These are phyloP conservation scores for Salvator merianae DNA, from an alignment of 2,113 vertebrate genomes.

Conservation along the genomic window DNA sequence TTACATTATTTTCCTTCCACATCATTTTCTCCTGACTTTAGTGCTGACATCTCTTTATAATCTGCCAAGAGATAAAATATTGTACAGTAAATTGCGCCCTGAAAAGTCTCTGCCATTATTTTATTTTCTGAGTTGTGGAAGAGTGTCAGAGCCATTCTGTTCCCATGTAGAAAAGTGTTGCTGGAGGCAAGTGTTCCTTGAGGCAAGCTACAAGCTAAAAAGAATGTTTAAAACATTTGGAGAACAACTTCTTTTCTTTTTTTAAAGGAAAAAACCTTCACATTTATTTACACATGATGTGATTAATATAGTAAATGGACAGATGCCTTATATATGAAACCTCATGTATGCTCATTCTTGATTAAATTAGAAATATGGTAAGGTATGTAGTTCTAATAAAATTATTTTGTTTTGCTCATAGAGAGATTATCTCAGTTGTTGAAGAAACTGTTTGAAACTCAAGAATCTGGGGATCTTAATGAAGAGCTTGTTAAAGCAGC, in stretches of 20 bases:
- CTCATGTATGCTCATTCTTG: neutral
- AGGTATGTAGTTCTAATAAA: neutral
- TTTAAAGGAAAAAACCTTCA: too few species aligned
- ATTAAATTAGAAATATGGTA: neutral
- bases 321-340: too few species aligned
- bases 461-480: constrained; percentile 98
- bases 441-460: constrained; percentile 98
- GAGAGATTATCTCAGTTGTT: constrained; percentile 96
- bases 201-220: neutral
- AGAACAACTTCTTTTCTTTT: neutral
- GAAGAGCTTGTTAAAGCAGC: constrained; percentile 98
- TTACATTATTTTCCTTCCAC: neutral
- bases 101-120: neutral
- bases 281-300: too few species aligned
- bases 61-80: neutral
- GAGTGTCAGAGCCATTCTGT: neutral
- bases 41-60: too few species aligned
- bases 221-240: neutral
- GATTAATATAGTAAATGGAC: neutral
- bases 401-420: constrained; percentile 70
- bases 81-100: neutral
- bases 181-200: neutral
- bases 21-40: neutral
- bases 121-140: neutral
- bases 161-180: neutral